A percentile compares a stretch with the other conserved stretches of the same genome.
These are phyloP conservation scores for Ctenopoma kingsleyae DNA, from an alignment of 2,797 vertebrate species.

Conservation along the genomic window DNA sequence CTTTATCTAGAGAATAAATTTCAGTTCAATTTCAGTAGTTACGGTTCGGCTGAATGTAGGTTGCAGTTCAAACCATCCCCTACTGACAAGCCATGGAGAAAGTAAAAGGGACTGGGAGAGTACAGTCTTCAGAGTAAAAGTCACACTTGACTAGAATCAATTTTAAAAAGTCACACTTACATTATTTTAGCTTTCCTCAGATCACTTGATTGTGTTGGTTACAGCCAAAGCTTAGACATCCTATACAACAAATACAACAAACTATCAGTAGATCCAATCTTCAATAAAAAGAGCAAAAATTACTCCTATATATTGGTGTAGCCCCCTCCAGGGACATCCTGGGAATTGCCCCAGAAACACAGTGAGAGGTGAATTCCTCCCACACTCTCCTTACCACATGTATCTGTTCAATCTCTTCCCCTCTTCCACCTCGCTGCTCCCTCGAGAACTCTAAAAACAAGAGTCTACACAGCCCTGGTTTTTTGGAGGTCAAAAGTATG, in stretches of 20 bases:
- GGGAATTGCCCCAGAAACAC: slow-evolving; percentile 81
- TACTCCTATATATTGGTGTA: background rate
- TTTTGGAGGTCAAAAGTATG: slow-evolving; percentile 85
- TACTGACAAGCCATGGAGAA: background rate
- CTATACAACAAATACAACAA: slow-evolving; percentile 19
- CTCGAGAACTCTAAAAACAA: slow-evolving; percentile 88
- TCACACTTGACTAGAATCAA: slow-evolving; percentile 42
- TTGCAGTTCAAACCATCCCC: slow-evolving; percentile 19
- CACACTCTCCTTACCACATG: slow-evolving; percentile 91
- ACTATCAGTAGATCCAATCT: slow-evolving; percentile 20
- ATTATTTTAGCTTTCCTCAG: slow-evolving; percentile 43
- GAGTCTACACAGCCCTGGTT: slow-evolving; percentile 87
- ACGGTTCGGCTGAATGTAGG: background rate
- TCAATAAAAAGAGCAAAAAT: slow-evolving; percentile 21
- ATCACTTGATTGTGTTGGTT: slow-evolving; percentile 60
- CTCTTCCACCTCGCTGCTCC: slow-evolving; percentile 73
- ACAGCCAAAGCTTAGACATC: slow-evolving; percentile 47
- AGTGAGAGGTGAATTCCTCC: slow-evolving; percentile 87
- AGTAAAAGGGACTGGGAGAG: background rate
- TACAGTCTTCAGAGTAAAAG: slow-evolving; percentile 18
- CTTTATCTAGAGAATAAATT: background rate
- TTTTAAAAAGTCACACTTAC: slow-evolving; percentile 63
- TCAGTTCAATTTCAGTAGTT: slow-evolving; percentile 25
- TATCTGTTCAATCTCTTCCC: slow-evolving; percentile 86
- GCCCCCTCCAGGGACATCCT: slow-evolving; percentile 34